These are phyloP conservation scores for Dasypus novemcinctus DNA, from an alignment of 2,113 vertebrate species.

Conservation along the genomic window DNA sequence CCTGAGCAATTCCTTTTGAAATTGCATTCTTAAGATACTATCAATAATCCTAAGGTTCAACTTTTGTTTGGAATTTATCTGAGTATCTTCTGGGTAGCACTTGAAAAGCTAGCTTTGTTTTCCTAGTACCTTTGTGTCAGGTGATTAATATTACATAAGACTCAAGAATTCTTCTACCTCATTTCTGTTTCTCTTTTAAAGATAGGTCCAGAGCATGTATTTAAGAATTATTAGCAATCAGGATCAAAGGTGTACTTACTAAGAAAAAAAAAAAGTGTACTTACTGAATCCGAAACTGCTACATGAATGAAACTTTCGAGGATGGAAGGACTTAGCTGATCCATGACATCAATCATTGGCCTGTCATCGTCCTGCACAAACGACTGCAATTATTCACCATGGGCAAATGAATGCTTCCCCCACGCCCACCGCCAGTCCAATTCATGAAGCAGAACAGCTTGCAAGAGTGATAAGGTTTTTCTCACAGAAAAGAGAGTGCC, in stretches of 20 bases:
- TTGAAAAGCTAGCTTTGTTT: constrained; percentile 23
- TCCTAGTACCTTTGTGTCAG: not conserved
- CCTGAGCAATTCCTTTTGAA: not conserved
- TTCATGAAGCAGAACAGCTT: constrained; percentile 32
- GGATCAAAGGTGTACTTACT: constrained; percentile 84
- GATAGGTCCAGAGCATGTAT: not conserved
- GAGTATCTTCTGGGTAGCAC: not conserved
- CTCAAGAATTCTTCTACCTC: not conserved
- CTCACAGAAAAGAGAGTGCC: not conserved
- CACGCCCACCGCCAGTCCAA: not conserved
- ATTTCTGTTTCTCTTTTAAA: not conserved
- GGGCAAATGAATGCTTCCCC: constrained; percentile 5
- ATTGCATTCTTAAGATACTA: constrained; percentile 17
- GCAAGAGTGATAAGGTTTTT: constrained; percentile 49
- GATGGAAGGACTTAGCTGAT: constrained; percentile 96
- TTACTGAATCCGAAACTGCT: constrained; percentile 95
- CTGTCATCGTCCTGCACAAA: constrained; percentile 94
- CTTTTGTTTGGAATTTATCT: not conserved
- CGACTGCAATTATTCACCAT: constrained; percentile 42
- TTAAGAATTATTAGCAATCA: not conserved
- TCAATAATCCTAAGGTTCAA: not conserved
- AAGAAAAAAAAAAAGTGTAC: constrained; percentile 79
- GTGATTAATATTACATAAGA: not conserved
- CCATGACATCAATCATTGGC: constrained; percentile 99
- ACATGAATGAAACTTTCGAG: constrained; percentile 98